Evolutionary conservation across 64 coral and sea anemone species (phyloP).

Genomic region (Pocillopora damicornis): DNA sequence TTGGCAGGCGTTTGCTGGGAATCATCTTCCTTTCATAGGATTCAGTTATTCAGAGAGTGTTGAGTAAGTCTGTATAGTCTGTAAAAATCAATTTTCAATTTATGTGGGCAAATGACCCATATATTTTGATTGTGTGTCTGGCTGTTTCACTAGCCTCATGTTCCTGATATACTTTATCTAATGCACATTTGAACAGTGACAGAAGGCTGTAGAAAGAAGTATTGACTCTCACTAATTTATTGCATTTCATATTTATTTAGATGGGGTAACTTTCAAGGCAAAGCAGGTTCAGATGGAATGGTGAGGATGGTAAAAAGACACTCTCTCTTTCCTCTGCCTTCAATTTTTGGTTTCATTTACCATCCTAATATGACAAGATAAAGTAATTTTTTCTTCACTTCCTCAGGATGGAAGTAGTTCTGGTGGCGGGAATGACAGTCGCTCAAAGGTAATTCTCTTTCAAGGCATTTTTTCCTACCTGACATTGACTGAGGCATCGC

Average conservation of each 20-base stretch:
- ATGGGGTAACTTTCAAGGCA: not conserved
- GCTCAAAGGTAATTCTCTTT: not conserved
- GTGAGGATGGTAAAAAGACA: slow-evolving; percentile 43
- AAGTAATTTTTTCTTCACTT: not conserved
- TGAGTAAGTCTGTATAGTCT: slow-evolving; percentile 44
- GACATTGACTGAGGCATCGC: too few relatives aligned
- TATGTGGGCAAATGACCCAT: too few relatives aligned
- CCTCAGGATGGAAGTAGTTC: slow-evolving; percentile 12
- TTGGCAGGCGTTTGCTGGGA: slow-evolving; percentile 90
- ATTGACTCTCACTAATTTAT: not conserved
- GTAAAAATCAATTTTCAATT: too few relatives aligned
- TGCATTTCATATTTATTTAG: not conserved
- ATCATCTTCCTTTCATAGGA: slow-evolving; percentile 95
- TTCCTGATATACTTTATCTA: too few relatives aligned
- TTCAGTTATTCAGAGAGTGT: slow-evolving; percentile 87
- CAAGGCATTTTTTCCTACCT: too few relatives aligned
- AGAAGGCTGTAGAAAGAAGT: too few relatives aligned
- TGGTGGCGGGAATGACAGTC: slow-evolving; percentile 3
- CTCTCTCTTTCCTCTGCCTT: not conserved
- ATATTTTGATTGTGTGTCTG: too few relatives aligned
- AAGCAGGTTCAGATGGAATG: slow-evolving; percentile 24
- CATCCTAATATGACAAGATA: not conserved
- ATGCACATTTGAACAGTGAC: too few relatives aligned
- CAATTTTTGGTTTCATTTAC: not conserved
- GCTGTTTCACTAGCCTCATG: too few relatives aligned